phyloP scores from a whole-genome alignment of 2,797 vertebrate genomes.

The Echiichthys vipera region DNA sequence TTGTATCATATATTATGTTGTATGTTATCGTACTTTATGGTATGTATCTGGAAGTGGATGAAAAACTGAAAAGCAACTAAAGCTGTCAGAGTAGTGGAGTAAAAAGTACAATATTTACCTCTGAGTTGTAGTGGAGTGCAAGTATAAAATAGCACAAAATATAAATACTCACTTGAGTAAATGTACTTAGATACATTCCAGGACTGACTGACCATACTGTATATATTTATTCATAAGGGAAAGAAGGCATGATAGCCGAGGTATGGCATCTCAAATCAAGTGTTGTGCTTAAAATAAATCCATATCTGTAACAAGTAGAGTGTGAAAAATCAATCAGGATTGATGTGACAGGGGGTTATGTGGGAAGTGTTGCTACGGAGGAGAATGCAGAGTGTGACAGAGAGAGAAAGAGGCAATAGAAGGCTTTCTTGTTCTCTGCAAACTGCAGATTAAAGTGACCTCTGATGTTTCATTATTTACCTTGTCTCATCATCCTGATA shows the following conservation, averaged over 20 bases:
- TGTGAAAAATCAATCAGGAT: slow-evolving; percentile 73
- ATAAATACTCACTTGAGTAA: neutral
- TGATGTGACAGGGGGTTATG: slow-evolving; percentile 60
- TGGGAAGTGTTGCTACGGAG: slow-evolving; percentile 58
- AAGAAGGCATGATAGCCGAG: neutral
- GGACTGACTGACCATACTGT: neutral
- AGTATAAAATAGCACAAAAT: too few species aligned
- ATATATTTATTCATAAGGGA: neutral
- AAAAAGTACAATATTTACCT: neutral
- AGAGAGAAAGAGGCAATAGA: neutral
- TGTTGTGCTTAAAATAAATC: slow-evolving; percentile 55
- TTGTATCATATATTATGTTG: too few species aligned
- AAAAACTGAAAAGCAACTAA: neutral
- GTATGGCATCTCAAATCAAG: slow-evolving; percentile 49
- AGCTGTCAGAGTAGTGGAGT: neutral
- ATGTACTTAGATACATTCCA: neutral
- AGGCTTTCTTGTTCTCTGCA: slow-evolving; percentile 36
- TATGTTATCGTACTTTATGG: too few species aligned
- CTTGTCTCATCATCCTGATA: slow-evolving; percentile 43
- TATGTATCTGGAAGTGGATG: too few species aligned
- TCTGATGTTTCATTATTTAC: slow-evolving; percentile 58
- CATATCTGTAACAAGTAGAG: slow-evolving; percentile 57
- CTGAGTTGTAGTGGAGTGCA: too few species aligned
- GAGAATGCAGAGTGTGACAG: slow-evolving; percentile 45
- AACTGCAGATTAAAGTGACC: slow-evolving; percentile 69